A percentile compares a stretch with the other conserved stretches of the same genome.
phyloP scores from a whole-genome alignment of 2,797 vertebrate species.

The Lophotriccus pileatus region DNA sequence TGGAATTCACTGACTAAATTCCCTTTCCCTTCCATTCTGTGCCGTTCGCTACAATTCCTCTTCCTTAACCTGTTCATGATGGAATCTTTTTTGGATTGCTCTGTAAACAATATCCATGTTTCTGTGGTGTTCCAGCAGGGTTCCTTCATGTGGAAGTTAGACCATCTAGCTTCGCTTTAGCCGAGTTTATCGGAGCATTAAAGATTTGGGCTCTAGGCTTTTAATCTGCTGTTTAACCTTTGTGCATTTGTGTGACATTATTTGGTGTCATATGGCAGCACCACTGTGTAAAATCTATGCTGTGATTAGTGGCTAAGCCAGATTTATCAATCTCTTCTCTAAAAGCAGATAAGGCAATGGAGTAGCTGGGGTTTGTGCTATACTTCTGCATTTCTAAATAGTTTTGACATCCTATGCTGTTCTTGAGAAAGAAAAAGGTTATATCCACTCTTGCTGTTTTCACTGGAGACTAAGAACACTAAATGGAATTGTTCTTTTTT shows the following conservation, averaged over 20 bases:
- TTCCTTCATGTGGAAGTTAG: slow-evolving; percentile 70
- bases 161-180: slow-evolving; percentile 71
- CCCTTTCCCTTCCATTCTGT: slow-evolving; percentile 78
- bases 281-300: slow-evolving; percentile 66
- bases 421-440: slow-evolving; percentile 73
- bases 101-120: slow-evolving; percentile 72
- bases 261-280: slow-evolving; percentile 66
- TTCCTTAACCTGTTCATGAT: slow-evolving; percentile 77
- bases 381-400: slow-evolving; percentile 71
- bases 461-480: slow-evolving; percentile 70
- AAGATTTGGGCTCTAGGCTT: slow-evolving; percentile 68
- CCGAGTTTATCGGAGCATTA: slow-evolving; percentile 65
- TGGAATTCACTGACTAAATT: slow-evolving; percentile 82
- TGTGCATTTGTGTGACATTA: slow-evolving; percentile 72
- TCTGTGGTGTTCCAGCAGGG: slow-evolving; percentile 76
- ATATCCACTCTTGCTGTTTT: slow-evolving; percentile 73
- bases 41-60: slow-evolving; percentile 75
- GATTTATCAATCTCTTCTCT: slow-evolving; percentile 63
- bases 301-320: slow-evolving; percentile 63
- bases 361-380: slow-evolving; percentile 57
- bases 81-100: slow-evolving; percentile 73
- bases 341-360: slow-evolving; percentile 68
- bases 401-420: slow-evolving; percentile 68
- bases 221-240: slow-evolving; percentile 80
- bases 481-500: slow-evolving; percentile 74